A percentile compares a stretch with the other conserved stretches of the same genome.
Conservation (phyloP, 2,888 invertebrate genomes). For the Himalopsyche tibetana region DNA sequence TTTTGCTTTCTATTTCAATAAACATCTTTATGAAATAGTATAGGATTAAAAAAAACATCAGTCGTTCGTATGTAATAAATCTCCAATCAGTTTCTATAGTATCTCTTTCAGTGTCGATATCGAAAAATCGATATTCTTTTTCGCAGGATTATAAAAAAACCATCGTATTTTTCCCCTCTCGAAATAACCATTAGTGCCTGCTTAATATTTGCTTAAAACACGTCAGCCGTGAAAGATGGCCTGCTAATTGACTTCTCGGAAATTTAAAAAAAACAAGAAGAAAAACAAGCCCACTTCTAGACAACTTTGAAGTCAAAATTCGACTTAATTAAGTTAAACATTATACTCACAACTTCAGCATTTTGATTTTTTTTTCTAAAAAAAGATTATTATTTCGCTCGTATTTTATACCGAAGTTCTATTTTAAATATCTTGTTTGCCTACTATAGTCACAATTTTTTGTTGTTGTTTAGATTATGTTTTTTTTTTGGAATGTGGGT, state of each 20-base stretch:
- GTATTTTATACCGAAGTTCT: too few species aligned
- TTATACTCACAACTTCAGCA: not conserved
- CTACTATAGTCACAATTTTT: too few species aligned
- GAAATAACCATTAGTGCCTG: not conserved
- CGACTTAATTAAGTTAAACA: not conserved
- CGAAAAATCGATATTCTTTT: not conserved
- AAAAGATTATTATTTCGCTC: not conserved
- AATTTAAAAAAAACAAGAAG: not conserved
- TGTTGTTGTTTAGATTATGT: too few species aligned
- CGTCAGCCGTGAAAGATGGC: constrained; percentile 27
- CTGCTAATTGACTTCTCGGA: constrained; percentile 2
- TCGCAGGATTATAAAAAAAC: not conserved
- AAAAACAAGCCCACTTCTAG: not conserved
- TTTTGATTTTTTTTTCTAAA: not conserved
- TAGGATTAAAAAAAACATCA: too few species aligned
- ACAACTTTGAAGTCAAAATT: not conserved
- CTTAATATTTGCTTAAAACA: constrained; percentile 27
- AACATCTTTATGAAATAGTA: too few species aligned
- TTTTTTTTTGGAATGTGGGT: too few species aligned
- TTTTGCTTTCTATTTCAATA: too few species aligned
- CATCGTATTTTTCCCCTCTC: not conserved
- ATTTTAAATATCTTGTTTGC: too few species aligned
- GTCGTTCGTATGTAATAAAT: too few species aligned
- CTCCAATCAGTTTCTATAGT: too few species aligned
- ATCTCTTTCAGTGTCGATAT: too few species aligned